Evolutionary conservation across 2,797 vertebrate species (phyloP), one percentile per base, ranked within the genome.

Genomic region (Rhadinocentrus ornatus): DNA sequence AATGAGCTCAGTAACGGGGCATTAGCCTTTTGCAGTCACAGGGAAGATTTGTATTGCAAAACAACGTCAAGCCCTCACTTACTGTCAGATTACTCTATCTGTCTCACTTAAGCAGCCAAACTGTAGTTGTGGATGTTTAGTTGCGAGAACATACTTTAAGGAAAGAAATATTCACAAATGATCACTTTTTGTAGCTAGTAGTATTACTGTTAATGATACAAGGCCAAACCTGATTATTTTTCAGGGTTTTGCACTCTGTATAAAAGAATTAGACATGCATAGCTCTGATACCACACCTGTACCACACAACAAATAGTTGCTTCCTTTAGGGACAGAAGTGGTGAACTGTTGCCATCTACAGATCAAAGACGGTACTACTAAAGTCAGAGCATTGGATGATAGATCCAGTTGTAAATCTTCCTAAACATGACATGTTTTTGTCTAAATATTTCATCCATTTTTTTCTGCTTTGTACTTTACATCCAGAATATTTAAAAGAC

Each of bases 271-370:
- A 7, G 12, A 31, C 18, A 24, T 10, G 2, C 32, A 16, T 18
- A 63, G 24, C 27, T 11, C 39, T 53, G n/a, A 27, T 48, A 20
- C 46, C 61, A 39, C 70, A 69, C 44, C 54, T 62, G 54, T 0
- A 53, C 24, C 22, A 26, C 24, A 35, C 22, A 68, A 1, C 59
- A 10, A 20, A 31, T 37, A 13, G 13, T 12, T 37, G 35, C 34
- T 37, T 13, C 31, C 29, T 0, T 18, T 20, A 31, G 35, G 37
- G 2, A 24, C 39, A 73, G 72, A 48, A 11, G 15, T 75, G 61
- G 70, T 66, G 50, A 81, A 62, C 35, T 84, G 78, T 69, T 82
- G 85, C 81, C 87, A 77, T 66, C 88, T 85, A 66, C 37, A 80
- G 88, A 1, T 37, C 59, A 44, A 37, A 71, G 0, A 4, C 10